Evolutionary conservation across 2,888 invertebrate genomes (phyloP).

Genomic region (Nowickia ferox): DNA sequence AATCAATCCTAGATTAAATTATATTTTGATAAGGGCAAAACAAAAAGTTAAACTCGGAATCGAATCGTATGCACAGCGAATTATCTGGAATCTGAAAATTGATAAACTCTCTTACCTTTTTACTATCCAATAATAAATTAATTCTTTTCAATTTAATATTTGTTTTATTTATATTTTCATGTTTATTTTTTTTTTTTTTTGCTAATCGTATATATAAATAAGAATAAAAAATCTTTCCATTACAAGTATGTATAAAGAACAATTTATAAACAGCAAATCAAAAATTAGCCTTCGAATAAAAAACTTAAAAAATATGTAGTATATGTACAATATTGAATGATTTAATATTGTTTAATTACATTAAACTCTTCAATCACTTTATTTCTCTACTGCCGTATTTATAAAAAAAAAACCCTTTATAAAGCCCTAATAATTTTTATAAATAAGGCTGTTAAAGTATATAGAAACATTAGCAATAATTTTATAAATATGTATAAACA

Average conservation of each 20-base stretch:
- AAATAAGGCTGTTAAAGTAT: too few species aligned
- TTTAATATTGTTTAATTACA: slow-evolving; percentile 33
- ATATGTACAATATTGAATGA: slow-evolving; percentile 30
- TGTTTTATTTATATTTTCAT: slow-evolving; percentile 32
- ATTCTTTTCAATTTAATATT: slow-evolving; percentile 23
- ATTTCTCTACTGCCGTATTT: too few species aligned
- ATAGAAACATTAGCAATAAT: slow-evolving; percentile 1
- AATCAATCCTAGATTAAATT: too few species aligned
- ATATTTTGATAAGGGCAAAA: too few species aligned
- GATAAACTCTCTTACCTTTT: not conserved
- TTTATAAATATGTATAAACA: slow-evolving; percentile 11
- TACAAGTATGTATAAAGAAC: slow-evolving; percentile 38
- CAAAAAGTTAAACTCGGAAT: too few species aligned
- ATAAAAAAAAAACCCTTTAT: too few species aligned
- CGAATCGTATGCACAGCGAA: too few species aligned
- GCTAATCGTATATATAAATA: slow-evolving; percentile 53
- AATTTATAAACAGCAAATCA: slow-evolving; percentile 42
- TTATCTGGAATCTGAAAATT: too few species aligned
- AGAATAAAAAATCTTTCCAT: slow-evolving; percentile 46
- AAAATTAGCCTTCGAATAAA: slow-evolving; percentile 40
- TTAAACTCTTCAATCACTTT: slow-evolving; percentile 19
- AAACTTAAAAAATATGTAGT: slow-evolving; percentile 16
- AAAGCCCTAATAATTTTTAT: too few species aligned
- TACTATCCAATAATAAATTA: not conserved
- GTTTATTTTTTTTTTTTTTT: slow-evolving; percentile 12